Evolutionary conservation across 2,888 invertebrate genomes (phyloP).

Genomic region (Julus scandinavius): DNA sequence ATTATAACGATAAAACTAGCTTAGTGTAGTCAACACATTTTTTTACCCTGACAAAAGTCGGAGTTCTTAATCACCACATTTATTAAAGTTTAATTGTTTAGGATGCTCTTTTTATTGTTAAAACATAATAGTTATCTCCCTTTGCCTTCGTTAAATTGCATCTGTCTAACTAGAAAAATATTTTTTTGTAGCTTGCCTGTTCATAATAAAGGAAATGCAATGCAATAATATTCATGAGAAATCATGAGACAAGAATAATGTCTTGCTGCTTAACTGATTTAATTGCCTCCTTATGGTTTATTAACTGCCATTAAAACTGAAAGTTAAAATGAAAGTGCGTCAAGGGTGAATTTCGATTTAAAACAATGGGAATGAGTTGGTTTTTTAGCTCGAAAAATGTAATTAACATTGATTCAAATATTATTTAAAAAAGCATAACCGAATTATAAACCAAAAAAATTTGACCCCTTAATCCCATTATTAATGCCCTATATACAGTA

Average conservation of each 20-base stretch:
- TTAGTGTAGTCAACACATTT: background rate
- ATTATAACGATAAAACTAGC: too few relatives aligned
- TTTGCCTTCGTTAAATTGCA: background rate
- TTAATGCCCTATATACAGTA: too few relatives aligned
- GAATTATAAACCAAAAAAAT: too few relatives aligned
- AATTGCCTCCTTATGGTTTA: background rate
- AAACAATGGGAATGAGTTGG: background rate
- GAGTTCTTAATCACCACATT: background rate
- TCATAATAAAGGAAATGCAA: background rate
- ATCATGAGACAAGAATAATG: background rate
- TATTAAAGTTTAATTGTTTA: constrained; percentile 4
- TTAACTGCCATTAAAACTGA: constrained; percentile 9
- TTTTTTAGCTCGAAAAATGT: background rate
- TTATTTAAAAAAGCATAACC: too few relatives aligned
- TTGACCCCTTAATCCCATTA: too few relatives aligned
- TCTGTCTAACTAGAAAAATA: background rate
- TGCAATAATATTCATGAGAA: background rate
- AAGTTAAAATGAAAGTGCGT: background rate
- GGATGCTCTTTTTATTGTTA: background rate
- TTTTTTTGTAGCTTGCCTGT: background rate
- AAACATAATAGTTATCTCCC: background rate
- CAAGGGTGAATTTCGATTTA: background rate
- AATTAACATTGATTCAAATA: background rate
- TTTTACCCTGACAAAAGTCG: background rate
- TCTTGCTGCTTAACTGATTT: background rate